A percentile compares a stretch with the other conserved stretches of the same genome.
Conservation (phyloP, 1,140 invertebrate species). For the Aphis craccivora region DNA sequence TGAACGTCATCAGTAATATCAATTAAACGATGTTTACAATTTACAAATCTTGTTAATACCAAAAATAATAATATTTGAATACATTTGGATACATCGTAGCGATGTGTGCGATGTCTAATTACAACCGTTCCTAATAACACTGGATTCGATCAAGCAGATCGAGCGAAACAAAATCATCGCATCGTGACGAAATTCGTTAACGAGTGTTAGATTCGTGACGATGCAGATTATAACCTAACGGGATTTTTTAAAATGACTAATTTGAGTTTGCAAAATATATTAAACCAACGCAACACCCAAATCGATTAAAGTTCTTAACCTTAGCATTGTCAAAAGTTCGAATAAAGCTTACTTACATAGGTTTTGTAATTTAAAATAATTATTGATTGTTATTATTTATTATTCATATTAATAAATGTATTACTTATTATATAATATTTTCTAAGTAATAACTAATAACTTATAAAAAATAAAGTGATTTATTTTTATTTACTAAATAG, state of each 20-base stretch:
- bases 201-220: not conserved
- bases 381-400: no score
- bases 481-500: no score
- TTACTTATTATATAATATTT: no score
- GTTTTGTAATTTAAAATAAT: no score
- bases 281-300: not conserved
- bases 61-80: not conserved
- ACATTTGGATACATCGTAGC: not conserved
- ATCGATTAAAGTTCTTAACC: not conserved
- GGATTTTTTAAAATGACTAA: not conserved
- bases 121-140: not conserved
- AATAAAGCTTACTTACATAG: no score
- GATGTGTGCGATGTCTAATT: not conserved
- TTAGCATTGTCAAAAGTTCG: no score
- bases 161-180: not conserved
- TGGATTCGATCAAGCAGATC: not conserved
- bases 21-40: not conserved
- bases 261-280: not conserved
- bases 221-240: not conserved
- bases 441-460: no score
- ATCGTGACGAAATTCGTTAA: slow-evolving; percentile 1
- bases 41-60: not conserved
- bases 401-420: no score
- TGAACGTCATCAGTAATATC: not conserved
- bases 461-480: no score